Evolutionary conservation across 2,113 vertebrate species (phyloP).

Genomic region (Barnardius zonarius): DNA sequence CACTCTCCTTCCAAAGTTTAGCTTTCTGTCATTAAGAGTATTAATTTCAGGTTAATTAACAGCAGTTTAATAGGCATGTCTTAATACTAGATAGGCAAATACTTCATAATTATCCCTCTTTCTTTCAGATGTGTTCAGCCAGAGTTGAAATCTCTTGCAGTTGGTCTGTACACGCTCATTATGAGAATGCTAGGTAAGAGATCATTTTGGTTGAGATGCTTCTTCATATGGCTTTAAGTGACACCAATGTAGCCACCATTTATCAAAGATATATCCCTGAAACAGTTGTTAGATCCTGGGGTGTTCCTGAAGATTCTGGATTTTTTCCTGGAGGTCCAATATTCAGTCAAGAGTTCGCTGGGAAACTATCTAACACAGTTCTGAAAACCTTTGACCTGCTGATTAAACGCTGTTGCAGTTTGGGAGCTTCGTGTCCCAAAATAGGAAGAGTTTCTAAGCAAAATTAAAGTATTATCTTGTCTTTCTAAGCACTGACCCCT

Average conservation of each 20-base stretch:
- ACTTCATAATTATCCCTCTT: neutral
- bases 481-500: neutral
- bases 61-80: neutral
- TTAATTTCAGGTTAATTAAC: neutral
- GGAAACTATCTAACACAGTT: neutral
- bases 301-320: neutral
- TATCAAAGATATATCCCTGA: neutral
- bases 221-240: neutral
- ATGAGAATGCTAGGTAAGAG: slow-evolving; percentile 82
- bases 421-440: neutral
- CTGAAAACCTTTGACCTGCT: neutral
- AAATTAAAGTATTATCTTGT: neutral
- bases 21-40: neutral
- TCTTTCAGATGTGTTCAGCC: slow-evolving; percentile 82
- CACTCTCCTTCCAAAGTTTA: neutral
- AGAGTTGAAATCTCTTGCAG: slow-evolving; percentile 87
- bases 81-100: neutral
- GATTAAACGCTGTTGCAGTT: neutral
- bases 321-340: neutral
- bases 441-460: neutral
- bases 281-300: neutral
- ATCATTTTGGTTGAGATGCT: neutral
- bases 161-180: slow-evolving; percentile 80
- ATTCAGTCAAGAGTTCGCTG: neutral
- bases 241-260: neutral